Base-by-base conservation (phyloP, 1,140 invertebrate species). In the Sitophilus oryzae region DNA sequence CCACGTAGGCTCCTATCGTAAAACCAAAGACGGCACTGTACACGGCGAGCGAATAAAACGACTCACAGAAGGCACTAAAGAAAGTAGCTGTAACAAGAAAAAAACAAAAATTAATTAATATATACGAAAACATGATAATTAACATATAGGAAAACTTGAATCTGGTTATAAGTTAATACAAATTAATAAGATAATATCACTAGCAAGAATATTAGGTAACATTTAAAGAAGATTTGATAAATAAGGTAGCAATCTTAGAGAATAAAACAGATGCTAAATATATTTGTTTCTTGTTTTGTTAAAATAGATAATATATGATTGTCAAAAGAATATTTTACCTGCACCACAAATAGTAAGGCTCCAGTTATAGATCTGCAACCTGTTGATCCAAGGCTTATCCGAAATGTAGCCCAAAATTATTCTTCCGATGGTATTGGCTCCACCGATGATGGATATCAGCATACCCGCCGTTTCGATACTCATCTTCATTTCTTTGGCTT, bases 1-100 rank as follows among this genome's bases (percentile, higher is more conserved):
- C 91, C 3, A 96, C 92, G 69, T 95, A 96, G 19, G 91, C 92
- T 47, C 92, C 93, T 58, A 91, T 90, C 1, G 89, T 91, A 56
- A 90, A 85, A 20, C 93, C 93, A 71, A 89, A 97, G 0, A 84
- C 74, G 3, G 77, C 77, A n/a, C 85, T 82, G 71, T 92, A 96
- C n/a, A 88, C 45, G 8, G 82, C 78, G 49, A 96, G 77, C 2
- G 80, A 75, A 42, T 73, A 69, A 64, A 89, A 92, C 52, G 80
- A 80, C 34, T 66, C 69, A 64, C 87, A 91, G 30, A 85, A 80
- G 49, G 83, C 82, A 66, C 85, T 86, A 56, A 91, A 66, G 14
- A 82, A 82, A 11, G 91, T 95, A 48, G 84, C 91, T 93, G 74
- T 35, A n/a, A n/a, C n/a, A n/a, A n/a, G 82, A 78, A 64, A 64